Base-by-base conservation (phyloP, 2,888 invertebrate genomes). In the Xanthia icteritia region DNA sequence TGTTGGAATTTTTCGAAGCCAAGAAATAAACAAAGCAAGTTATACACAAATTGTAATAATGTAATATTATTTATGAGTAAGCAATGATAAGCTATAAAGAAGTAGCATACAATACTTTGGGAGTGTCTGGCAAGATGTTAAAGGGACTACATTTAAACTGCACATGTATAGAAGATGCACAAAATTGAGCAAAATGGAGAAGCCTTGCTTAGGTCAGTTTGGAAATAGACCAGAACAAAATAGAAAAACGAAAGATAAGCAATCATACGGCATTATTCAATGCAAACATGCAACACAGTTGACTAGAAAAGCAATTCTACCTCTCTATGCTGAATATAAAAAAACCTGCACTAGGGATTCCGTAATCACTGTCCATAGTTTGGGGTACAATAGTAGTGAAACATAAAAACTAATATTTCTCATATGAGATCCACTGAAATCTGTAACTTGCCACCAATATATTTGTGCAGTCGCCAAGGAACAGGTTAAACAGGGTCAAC, bases 391-490 rank as follows among this genome's bases (percentile, higher is more conserved):
- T n/a, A 51, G n/a, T 42, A 60, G 58, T 79, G 8, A 79, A 60
- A 83, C 65, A 48, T 61, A 76, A 77, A 42, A 70, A 39, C 76
- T 70, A 86, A 70, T 54, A 45, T n/a, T 45, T 75, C 31, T 60
- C 45, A 8, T 82, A 73, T 56, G 78, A 65, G 23, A 72, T 76
- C 68, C 78, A 83, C 68, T 77, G 64, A 83, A 86, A 77, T 83
- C 77, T 82, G 77, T 86, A 86, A 82, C 83, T 82, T 86, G 86
- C 82, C 86, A 82, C 70, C 69, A 76, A 70, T 54, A 54, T 61
- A 77, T 72, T 72, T 77, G 83, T 83, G 67, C 61, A 71, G 83
- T 77, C 77, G 71, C 83, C 83, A 86, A 83, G 68, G 68, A 69
- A 82, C 85, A 82, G 86, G 72, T 76, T 23, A 45, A 71, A 68